Conservation (phyloP, 2,888 invertebrate species). For the Archips xylosteana region DNA sequence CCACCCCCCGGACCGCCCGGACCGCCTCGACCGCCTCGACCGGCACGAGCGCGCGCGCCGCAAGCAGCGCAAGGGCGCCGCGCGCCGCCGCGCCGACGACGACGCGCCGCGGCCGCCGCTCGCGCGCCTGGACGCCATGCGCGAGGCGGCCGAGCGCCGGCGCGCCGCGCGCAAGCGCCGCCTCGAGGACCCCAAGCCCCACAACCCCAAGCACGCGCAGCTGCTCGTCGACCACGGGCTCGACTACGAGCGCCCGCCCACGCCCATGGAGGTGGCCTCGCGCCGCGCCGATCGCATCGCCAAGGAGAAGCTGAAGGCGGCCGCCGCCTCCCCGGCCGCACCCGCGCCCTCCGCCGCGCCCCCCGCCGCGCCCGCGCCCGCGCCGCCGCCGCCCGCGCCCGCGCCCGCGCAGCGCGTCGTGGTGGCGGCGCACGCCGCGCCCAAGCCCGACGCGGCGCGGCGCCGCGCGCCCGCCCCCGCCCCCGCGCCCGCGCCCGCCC, state of each 20-base stretch:
- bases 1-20: conserved; percentile 90
- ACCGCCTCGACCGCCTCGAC: conserved; percentile 94
- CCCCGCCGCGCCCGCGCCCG: conserved; percentile 82
- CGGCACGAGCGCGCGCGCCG: conserved; percentile 95
- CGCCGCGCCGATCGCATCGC: conserved; percentile 94
- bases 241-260: conserved; percentile 93
- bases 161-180: conserved; percentile 91
- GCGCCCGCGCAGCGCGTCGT: conserved; percentile 78
- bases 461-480: conserved; percentile 67
- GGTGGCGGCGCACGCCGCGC: conserved; percentile 63
- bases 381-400: conserved; percentile 74
- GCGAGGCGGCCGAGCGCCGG: conserved; percentile 90
- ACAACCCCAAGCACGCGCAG: conserved; percentile 94
- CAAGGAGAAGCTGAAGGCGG: conserved; percentile 90
- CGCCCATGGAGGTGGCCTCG: conserved; percentile 92
- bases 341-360: conserved; percentile 75
- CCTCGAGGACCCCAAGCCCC: conserved; percentile 87
- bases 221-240: conserved; percentile 94
- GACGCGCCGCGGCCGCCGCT: conserved; percentile 72
- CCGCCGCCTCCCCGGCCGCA: conserved; percentile 63
- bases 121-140: conserved; percentile 90
- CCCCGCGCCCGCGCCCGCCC: conserved; percentile 72
- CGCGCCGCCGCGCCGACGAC: conserved; percentile 90
- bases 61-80: conserved; percentile 92
- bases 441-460: conserved; percentile 71